Evolutionary conservation across 2,113 vertebrate genomes (phyloP).

Genomic region (Tychaedon coryphoeus): DNA sequence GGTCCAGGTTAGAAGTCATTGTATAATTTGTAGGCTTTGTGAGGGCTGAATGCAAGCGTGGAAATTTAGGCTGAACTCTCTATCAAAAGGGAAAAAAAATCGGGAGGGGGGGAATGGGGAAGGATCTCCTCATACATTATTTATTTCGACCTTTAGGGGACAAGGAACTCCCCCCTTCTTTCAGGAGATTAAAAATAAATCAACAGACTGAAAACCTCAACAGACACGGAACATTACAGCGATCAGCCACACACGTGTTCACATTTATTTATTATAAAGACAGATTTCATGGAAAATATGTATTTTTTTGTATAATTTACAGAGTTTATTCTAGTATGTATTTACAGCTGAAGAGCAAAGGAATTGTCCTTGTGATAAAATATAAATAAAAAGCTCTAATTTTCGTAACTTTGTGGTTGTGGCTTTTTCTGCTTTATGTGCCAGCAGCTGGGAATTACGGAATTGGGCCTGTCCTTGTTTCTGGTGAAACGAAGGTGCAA

Average conservation of each 20-base stretch:
- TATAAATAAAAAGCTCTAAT: conserved; percentile 84
- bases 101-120: conserved; percentile 48
- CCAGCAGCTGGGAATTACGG: rapidly evolving
- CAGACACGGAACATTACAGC: conserved; percentile 72
- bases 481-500: rapidly evolving
- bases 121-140: conserved; percentile 79
- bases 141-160: conserved; percentile 78
- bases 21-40: conserved; percentile 86
- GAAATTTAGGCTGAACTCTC: conserved; percentile 80
- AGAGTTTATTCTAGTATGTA: conserved; percentile 88
- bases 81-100: conserved; percentile 70
- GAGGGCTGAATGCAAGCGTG: conserved; percentile 78
- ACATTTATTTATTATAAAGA: conserved; percentile 85
- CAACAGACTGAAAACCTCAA: conserved; percentile 75
- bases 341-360: conserved; percentile 71
- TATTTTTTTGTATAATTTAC: conserved; percentile 85
- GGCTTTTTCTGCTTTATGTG: background rate
- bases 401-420: conserved; percentile 63
- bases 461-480: background rate
- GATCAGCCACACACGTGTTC: conserved; percentile 77
- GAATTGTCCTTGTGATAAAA: conserved; percentile 60
- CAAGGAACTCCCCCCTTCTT: conserved; percentile 76
- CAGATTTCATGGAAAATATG: conserved; percentile 77
- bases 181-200: conserved; percentile 80
- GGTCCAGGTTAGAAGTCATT: conserved; percentile 81